Evolutionary conservation across 2,888 invertebrate species (phyloP).

Genomic region (Plagodis dolabraria): DNA sequence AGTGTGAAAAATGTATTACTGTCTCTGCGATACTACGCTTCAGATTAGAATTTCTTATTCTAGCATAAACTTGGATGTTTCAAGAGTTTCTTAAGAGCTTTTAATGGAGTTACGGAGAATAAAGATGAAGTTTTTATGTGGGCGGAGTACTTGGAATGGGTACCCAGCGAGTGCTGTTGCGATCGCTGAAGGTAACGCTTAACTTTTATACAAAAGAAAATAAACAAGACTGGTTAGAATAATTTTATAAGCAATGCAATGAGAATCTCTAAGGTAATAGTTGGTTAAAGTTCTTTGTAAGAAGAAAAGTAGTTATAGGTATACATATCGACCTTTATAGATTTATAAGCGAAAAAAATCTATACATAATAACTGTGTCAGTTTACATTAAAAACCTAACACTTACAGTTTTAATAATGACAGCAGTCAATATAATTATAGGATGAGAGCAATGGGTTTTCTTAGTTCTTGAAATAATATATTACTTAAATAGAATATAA

Average conservation of each 20-base stretch:
- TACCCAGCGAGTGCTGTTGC: constrained; percentile 12
- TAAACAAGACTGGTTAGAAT: constrained; percentile 4
- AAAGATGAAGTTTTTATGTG: constrained; percentile 28
- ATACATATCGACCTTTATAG: too few species aligned
- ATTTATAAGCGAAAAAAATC: too few species aligned
- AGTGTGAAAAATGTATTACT: constrained; percentile 22
- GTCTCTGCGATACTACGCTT: constrained; percentile 15
- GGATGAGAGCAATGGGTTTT: too few species aligned
- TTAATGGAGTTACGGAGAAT: constrained; percentile 28
- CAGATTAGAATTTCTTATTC: constrained; percentile 29
- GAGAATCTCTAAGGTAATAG: not conserved
- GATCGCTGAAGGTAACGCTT: constrained; percentile 9
- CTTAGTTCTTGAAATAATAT: too few species aligned
- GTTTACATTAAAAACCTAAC: too few species aligned
- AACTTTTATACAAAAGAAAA: constrained; percentile 4
- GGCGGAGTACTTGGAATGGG: constrained; percentile 10
- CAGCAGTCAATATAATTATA: too few species aligned
- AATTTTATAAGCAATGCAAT: not conserved
- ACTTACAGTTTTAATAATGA: too few species aligned
- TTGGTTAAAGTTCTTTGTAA: not conserved
- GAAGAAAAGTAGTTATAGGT: not conserved
- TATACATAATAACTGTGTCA: too few species aligned
- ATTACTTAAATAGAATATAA: too few species aligned
- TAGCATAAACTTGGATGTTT: constrained; percentile 30
- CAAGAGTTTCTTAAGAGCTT: constrained; percentile 28